Percentiles rank a stretch among this genome's conserved stretches.
phyloP scores from a whole-genome alignment of 2,113 vertebrate genomes.

The Sylvietta virens region DNA sequence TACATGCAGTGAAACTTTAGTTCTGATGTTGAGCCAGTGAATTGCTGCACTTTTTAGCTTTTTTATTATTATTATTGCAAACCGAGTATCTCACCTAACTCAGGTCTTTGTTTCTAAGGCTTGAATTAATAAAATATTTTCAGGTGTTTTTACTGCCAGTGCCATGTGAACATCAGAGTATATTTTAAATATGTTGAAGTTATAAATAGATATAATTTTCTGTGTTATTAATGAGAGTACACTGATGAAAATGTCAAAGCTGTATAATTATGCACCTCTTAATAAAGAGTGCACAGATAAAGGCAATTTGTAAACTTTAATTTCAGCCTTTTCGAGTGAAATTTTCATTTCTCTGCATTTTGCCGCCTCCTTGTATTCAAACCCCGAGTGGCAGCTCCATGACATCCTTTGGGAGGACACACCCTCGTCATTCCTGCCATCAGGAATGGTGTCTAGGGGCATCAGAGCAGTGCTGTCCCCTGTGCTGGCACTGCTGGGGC shows the following conservation, averaged over 20 bases:
- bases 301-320: slow-evolving; percentile 15
- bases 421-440: rapidly evolving
- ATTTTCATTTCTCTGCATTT: neutral
- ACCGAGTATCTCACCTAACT: neutral
- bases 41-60: neutral
- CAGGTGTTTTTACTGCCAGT: neutral
- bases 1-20: rapidly evolving
- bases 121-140: slow-evolving; percentile 24
- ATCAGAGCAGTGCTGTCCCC: neutral
- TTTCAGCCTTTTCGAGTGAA: neutral
- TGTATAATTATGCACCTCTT: slow-evolving; percentile 32
- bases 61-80: neutral
- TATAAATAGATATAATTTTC: slow-evolving; percentile 61
- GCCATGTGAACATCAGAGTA: neutral
- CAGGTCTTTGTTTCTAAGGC: neutral
- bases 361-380: neutral
- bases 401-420: neutral
- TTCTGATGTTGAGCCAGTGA: neutral
- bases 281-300: neutral
- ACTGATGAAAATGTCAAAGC: slow-evolving; percentile 58
- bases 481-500: neutral
- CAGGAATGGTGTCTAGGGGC: neutral
- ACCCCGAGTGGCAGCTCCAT: neutral
- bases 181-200: slow-evolving; percentile 39
- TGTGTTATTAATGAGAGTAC: slow-evolving; percentile 50